A percentile compares a stretch with the other conserved stretches of the same genome.
phyloP scores from a whole-genome alignment of 2,888 invertebrate species.

The Pediacus dermestoides region DNA sequence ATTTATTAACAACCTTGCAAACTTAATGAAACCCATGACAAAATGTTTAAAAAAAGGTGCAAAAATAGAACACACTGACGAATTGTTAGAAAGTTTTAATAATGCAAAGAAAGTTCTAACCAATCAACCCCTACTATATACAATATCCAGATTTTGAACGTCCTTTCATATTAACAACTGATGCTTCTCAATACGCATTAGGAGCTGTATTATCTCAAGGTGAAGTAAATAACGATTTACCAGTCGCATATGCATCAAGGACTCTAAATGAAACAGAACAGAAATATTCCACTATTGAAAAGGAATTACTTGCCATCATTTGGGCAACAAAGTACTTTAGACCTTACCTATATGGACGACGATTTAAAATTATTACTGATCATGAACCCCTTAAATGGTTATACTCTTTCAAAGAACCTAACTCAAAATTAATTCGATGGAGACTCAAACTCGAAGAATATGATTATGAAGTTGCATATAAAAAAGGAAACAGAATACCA shows the following conservation, averaged over 20 bases:
- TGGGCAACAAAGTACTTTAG: slow-evolving; percentile 20
- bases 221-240: slow-evolving; percentile 18
- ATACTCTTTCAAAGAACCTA: slow-evolving; percentile 28
- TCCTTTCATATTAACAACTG: slow-evolving; percentile 26
- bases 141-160: slow-evolving; percentile 25
- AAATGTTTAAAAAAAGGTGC: too few species aligned
- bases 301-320: slow-evolving; percentile 29
- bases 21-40: too few species aligned
- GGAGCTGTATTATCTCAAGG: slow-evolving; percentile 27
- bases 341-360: slow-evolving; percentile 23
- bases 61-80: too few species aligned
- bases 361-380: slow-evolving; percentile 37
- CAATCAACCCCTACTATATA: slow-evolving; percentile 17
- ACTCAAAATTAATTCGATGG: slow-evolving; percentile 34
- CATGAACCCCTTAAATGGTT: slow-evolving; percentile 35
- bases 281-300: slow-evolving; percentile 25
- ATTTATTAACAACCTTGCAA: not conserved
- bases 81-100: slow-evolving; percentile 6
- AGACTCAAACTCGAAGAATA: slow-evolving; percentile 32
- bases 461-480: slow-evolving; percentile 33
- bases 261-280: slow-evolving; percentile 22
- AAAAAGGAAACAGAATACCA: slow-evolving; percentile 24
- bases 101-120: slow-evolving; percentile 13
- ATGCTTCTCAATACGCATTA: slow-evolving; percentile 26
- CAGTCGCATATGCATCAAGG: slow-evolving; percentile 27